Base-by-base conservation (phyloP, 2,888 invertebrate genomes). In the Taphrorychus bicolor region DNA sequence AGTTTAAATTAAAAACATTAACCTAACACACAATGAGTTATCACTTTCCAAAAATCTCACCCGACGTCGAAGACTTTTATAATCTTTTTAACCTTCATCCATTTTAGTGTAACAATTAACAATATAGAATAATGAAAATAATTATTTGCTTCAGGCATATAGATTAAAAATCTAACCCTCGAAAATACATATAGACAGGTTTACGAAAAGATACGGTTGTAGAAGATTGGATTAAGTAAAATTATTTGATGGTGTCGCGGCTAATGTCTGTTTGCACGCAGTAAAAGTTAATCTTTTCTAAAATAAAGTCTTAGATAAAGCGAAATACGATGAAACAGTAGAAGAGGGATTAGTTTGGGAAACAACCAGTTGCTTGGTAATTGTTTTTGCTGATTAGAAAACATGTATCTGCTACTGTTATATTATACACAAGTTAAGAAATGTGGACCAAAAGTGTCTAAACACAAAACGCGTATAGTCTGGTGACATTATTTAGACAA, bases 241-340 rank as follows among this genome's bases (percentile, higher is more conserved):
- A 63, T 63, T 48, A 48, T 48, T 56, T 57, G 56, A 56, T 56
- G 23, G 48, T 49, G 56, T 63, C 32, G 21, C 52, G 66, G 61
- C 60, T 66, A 59, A 62, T 51, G 48, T 48, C 58, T 62, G 41
- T 66, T 66, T 67, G 57, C 54, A 42, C 23, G 42, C 59, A 41
- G 59, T 64, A 65, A 72, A 69, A 71, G 61, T 68, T 73, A 74
- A 74, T 73, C 70, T 72, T 70, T 69, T 69, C 68, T 69, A 71
- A 74, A 69, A 74, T 69, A 72, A 66, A 66, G 70, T 66, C 22
- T 70, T 58, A 42, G 70, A 73, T 73, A 73, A 74, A 74, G 72
- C 61, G 53, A 64, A 72, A 70, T 71, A 18, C 54, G 23, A 49
- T 48, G 58, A 63, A 69, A 73, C 73, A 73, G 74, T 72, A 72